Conservation (phyloP, 2,888 invertebrate genomes). For the Lithophane ornitopus region DNA sequence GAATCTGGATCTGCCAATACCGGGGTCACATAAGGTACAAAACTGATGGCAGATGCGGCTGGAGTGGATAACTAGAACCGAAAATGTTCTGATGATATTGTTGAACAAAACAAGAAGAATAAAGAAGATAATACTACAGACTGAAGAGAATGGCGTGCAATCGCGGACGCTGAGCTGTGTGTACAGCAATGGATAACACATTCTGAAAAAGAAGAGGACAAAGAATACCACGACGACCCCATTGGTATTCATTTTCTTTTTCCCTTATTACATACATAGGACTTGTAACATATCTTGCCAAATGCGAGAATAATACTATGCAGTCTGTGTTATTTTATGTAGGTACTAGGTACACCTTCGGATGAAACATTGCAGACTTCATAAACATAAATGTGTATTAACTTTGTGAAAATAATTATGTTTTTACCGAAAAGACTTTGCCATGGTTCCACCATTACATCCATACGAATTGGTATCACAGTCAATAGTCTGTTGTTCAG, state of each 20-base stretch:
- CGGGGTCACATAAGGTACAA: neutral
- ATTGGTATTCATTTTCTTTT: too few species aligned
- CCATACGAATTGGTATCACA: slow-evolving; percentile 32
- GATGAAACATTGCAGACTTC: neutral
- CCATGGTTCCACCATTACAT: slow-evolving; percentile 24
- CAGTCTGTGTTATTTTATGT: neutral
- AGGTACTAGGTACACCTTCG: neutral
- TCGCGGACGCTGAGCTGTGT: too few species aligned
- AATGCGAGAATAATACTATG: neutral
- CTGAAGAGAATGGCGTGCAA: too few species aligned
- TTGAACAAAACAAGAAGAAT: too few species aligned
- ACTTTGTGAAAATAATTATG: neutral
- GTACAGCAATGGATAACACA: too few species aligned
- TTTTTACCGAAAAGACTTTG: slow-evolving; percentile 38
- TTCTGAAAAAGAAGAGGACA: neutral
- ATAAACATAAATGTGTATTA: too few species aligned
- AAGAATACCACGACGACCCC: too few species aligned
- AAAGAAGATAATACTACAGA: too few species aligned
- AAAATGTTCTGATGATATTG: too few species aligned
- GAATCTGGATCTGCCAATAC: neutral
- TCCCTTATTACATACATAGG: too few species aligned
- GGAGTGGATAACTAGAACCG: neutral
- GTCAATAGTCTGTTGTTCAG: slow-evolving; percentile 57
- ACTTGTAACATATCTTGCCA: neutral
- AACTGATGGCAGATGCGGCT: neutral